These are phyloP conservation scores for Xiphorhynchus erythropygius DNA, from an alignment of 2,797 vertebrate species.

Conservation along the genomic window DNA sequence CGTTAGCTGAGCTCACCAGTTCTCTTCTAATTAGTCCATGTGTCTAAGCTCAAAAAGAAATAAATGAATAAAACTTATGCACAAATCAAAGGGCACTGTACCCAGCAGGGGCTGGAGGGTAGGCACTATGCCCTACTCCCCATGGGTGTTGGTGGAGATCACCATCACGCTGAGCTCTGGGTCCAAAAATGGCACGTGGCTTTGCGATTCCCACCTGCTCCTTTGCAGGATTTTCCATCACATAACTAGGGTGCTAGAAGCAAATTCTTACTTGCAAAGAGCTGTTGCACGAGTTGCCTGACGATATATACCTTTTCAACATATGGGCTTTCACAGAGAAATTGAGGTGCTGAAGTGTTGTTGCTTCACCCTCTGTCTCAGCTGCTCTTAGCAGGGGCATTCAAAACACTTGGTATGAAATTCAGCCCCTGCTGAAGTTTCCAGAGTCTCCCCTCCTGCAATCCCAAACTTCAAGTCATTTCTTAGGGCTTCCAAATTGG, in stretches of 20 bases:
- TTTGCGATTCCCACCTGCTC: not conserved
- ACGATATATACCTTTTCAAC: not conserved
- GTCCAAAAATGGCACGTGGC: not conserved
- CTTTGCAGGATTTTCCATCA: not conserved
- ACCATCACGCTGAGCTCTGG: not conserved
- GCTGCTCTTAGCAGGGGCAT: not conserved
- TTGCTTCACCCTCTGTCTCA: not conserved
- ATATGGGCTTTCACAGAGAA: not conserved
- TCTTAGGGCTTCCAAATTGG: not conserved
- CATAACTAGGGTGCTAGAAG: not conserved
- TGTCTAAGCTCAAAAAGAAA: not conserved
- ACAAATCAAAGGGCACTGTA: not conserved
- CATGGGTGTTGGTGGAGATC: not conserved
- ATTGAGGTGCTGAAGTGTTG: not conserved
- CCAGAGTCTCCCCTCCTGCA: not conserved
- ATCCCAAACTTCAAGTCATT: not conserved
- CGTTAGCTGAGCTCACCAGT: not conserved
- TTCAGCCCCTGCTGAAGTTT: not conserved
- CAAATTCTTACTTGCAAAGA: not conserved
- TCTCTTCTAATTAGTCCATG: conserved; percentile 8
- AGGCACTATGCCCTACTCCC: not conserved
- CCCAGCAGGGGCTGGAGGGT: not conserved
- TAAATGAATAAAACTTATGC: not conserved
- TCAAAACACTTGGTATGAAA: conserved; percentile 6
- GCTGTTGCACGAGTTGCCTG: not conserved